phyloP scores from a whole-genome alignment of 1,140 invertebrate species.

The Diploscapter pachys region DNA sequence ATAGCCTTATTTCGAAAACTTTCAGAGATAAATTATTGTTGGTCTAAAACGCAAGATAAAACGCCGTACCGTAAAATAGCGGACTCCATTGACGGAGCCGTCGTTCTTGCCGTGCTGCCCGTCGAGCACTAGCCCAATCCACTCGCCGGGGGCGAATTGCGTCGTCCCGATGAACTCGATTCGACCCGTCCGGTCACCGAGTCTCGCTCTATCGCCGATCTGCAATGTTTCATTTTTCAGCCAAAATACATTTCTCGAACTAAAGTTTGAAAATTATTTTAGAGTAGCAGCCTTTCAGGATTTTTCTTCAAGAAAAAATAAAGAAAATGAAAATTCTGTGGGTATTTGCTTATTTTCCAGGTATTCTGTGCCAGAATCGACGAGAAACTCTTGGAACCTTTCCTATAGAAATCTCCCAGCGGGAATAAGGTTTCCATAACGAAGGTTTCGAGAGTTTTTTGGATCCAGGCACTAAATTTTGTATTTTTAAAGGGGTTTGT shows the following conservation, averaged over 20 bases:
- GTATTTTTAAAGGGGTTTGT: too few relatives aligned
- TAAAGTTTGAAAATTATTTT: too few relatives aligned
- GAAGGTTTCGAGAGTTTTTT: too few relatives aligned
- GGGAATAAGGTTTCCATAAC: too few relatives aligned
- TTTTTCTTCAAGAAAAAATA: neutral
- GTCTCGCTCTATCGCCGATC: slow-evolving; percentile 5
- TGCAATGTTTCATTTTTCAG: neutral
- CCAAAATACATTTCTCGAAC: too few relatives aligned
- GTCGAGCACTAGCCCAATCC: slow-evolving; percentile 93
- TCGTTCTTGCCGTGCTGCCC: slow-evolving; percentile 94
- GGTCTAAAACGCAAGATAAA: slow-evolving; percentile 9
- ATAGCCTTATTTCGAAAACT: too few relatives aligned
- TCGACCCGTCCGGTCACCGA: slow-evolving; percentile 73
- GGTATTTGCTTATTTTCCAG: too few relatives aligned
- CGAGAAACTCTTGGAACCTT: too few relatives aligned
- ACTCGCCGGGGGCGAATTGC: slow-evolving; percentile 83
- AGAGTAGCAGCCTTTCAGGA: neutral
- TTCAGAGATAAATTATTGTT: neutral
- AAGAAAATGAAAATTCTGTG: neutral
- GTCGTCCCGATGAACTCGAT: slow-evolving; percentile 98
- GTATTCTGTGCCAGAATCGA: too few relatives aligned
- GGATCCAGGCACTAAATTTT: too few relatives aligned
- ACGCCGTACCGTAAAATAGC: slow-evolving; percentile 69
- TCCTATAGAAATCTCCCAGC: too few relatives aligned
- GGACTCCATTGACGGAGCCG: slow-evolving; percentile 83